A percentile compares a stretch with the other conserved stretches of the same genome.
Evolutionary conservation across 2,113 vertebrate genomes (phyloP).

Genomic region (Myanophis thanlyinensis): DNA sequence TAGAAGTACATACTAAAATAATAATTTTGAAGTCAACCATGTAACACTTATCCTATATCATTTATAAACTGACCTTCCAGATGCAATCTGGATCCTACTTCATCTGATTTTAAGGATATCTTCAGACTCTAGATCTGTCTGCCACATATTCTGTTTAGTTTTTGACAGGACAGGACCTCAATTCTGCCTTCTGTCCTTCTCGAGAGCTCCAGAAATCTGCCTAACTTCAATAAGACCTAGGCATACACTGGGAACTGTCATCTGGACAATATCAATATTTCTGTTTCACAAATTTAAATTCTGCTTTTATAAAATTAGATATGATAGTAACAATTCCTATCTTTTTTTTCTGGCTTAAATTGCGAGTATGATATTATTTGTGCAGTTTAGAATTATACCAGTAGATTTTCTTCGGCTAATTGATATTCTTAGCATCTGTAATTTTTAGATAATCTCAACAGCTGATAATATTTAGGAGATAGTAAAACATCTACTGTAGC

Average conservation of each 20-base stretch:
- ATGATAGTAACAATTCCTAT: neutral
- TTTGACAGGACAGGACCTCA: neutral
- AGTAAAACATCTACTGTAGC: neutral
- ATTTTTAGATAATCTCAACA: neutral
- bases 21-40: neutral
- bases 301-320: neutral
- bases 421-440: conserved; percentile 1
- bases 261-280: neutral
- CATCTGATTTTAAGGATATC: neutral
- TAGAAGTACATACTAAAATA: neutral
- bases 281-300: neutral
- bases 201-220: neutral
- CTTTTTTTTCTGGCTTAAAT: neutral
- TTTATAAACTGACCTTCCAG: neutral
- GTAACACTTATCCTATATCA: neutral
- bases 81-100: neutral
- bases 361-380: neutral
- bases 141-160: neutral
- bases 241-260: neutral
- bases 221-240: neutral
- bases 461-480: neutral
- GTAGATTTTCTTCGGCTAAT: conserved; percentile 21
- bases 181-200: neutral
- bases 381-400: neutral
- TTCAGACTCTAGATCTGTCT: neutral